Evolutionary conservation across 2,113 vertebrate genomes (phyloP).

Genomic region (Podarcis cretensis): DNA sequence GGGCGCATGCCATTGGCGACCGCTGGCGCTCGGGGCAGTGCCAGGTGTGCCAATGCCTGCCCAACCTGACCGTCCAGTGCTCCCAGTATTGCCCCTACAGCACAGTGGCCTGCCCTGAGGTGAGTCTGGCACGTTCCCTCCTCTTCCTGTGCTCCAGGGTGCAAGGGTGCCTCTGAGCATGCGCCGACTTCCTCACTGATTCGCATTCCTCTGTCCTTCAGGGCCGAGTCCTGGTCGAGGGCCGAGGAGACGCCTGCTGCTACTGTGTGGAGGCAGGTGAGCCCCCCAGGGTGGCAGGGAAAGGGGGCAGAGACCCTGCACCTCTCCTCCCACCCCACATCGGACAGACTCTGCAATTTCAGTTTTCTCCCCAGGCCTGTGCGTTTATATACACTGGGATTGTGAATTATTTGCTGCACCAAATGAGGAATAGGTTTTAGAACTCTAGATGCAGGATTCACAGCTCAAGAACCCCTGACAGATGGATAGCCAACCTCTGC

Average conservation of each 20-base stretch:
- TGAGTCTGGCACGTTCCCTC: conserved; percentile 47
- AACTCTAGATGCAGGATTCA: not conserved
- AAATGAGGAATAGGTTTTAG: not conserved
- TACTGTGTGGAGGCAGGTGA: conserved; percentile 75
- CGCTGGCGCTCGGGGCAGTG: conserved; percentile 83
- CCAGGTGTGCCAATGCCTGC: conserved; percentile 84
- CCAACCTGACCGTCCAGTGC: conserved; percentile 75
- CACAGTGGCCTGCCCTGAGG: conserved; percentile 80
- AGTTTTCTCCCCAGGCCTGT: not conserved
- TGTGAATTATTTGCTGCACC: not conserved
- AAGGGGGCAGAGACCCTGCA: not conserved
- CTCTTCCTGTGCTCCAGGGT: accelerated
- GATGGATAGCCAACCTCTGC: not conserved
- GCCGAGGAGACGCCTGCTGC: conserved; percentile 79
- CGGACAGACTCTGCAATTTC: not conserved
- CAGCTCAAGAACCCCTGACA: not conserved
- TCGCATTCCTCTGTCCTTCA: conserved; percentile 40
- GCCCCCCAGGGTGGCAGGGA: not conserved
- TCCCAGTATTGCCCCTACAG: conserved; percentile 80
- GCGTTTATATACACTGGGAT: not conserved
- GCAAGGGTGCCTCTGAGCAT: not conserved
- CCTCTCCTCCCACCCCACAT: accelerated
- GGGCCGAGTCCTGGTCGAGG: conserved; percentile 80
- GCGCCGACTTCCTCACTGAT: accelerated
- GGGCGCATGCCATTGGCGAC: conserved; percentile 71